These are phyloP conservation scores for Probaryconus sp. DNA, from an alignment of 1,140 invertebrate genomes.

Conservation along the genomic window DNA sequence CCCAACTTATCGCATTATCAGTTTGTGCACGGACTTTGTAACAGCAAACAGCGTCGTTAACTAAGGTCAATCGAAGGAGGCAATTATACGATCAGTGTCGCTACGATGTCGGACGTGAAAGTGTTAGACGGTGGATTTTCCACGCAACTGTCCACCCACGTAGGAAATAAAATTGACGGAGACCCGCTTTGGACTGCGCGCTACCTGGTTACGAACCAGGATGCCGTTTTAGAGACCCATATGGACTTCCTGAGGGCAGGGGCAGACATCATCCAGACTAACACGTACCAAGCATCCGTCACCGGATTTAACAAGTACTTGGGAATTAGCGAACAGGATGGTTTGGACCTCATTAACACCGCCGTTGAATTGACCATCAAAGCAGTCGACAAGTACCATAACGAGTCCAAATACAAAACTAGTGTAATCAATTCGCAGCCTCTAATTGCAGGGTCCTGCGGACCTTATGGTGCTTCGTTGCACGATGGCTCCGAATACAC, in stretches of 20 bases:
- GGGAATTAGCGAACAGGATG: slow-evolving; percentile 81
- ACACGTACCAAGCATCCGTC: slow-evolving; percentile 93
- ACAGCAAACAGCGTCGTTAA: not conserved
- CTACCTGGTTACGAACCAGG: slow-evolving; percentile 84
- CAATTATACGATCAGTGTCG: slow-evolving; percentile 24
- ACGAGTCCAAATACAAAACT: slow-evolving; percentile 74
- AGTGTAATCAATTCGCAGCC: slow-evolving; percentile 73
- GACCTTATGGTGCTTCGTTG: slow-evolving; percentile 93
- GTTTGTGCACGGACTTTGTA: slow-evolving; percentile 17
- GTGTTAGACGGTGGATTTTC: slow-evolving; percentile 90
- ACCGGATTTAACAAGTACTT: slow-evolving; percentile 87
- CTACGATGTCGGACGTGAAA: slow-evolving; percentile 73
- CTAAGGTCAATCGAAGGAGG: slow-evolving; percentile 36
- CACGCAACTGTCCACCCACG: slow-evolving; percentile 86
- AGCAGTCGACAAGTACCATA: slow-evolving; percentile 80
- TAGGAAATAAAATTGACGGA: slow-evolving; percentile 84
- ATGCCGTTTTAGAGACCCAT: slow-evolving; percentile 87
- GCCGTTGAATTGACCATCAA: slow-evolving; percentile 85
- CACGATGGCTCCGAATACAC: slow-evolving; percentile 95
- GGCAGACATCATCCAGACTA: slow-evolving; percentile 90
- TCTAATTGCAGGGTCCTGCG: slow-evolving; percentile 90
- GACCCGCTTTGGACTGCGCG: slow-evolving; percentile 91
- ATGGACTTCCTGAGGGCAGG: slow-evolving; percentile 89
- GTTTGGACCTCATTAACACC: slow-evolving; percentile 84
- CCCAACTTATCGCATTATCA: no score